These are phyloP conservation scores for Climacteris rufus DNA, from an alignment of 2,113 vertebrate species.

Conservation along the genomic window DNA sequence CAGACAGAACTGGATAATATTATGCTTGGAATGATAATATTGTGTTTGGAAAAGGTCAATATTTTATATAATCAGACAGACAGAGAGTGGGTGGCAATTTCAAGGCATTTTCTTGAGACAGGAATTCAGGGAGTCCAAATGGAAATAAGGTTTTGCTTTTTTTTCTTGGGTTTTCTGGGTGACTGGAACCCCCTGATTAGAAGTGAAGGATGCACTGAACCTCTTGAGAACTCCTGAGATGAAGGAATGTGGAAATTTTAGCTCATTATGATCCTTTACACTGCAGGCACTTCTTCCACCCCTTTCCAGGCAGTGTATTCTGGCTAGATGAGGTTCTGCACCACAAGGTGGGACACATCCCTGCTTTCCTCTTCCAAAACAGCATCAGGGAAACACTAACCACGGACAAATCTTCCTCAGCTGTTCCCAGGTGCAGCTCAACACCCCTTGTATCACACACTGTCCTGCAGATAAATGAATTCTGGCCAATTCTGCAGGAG, in stretches of 20 bases:
- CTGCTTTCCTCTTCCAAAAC: not conserved
- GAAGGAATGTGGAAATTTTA: not conserved
- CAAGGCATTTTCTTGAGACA: slow-evolving; percentile 31
- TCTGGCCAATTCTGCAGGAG: not conserved
- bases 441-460: not conserved
- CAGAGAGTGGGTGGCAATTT: slow-evolving; percentile 61
- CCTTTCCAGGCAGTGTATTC: not conserved
- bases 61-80: slow-evolving; percentile 61
- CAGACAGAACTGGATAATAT: slow-evolving; percentile 13
- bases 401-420: too few species aligned
- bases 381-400: not conserved
- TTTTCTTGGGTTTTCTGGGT: not conserved
- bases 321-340: not conserved
- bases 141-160: not conserved
- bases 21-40: slow-evolving; percentile 52
- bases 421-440: not conserved
- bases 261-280: not conserved
- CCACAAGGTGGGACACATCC: not conserved
- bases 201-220: not conserved
- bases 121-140: slow-evolving; percentile 25
- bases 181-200: not conserved
- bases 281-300: accelerated
- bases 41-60: slow-evolving; percentile 44
- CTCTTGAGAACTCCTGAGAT: not conserved
- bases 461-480: not conserved